phyloP scores from a whole-genome alignment of 2,113 vertebrate species.

The Chroicocephalus ridibundus region DNA sequence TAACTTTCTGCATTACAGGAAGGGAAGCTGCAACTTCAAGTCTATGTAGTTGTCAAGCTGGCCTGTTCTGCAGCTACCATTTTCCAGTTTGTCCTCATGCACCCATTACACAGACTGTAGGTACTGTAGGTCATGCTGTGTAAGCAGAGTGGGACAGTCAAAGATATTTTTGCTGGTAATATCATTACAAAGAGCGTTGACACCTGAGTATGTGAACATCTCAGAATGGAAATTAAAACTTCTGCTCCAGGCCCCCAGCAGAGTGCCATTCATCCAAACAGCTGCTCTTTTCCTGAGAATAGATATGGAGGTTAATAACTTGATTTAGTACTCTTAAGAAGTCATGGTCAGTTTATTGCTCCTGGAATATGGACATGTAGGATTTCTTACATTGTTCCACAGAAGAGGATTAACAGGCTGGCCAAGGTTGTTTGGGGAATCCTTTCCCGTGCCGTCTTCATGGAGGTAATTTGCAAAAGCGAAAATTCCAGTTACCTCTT shows the following conservation, averaged over 20 bases:
- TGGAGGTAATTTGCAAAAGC: not conserved
- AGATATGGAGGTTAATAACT: not conserved
- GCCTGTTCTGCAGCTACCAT: not conserved
- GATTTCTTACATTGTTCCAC: not conserved
- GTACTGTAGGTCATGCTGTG: not conserved
- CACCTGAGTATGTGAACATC: not conserved
- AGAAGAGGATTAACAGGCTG: not conserved
- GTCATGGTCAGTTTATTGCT: not conserved
- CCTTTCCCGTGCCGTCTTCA: not conserved
- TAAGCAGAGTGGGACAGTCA: not conserved
- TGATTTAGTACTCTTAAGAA: not conserved
- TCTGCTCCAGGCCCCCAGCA: not conserved
- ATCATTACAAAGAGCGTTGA: accelerated
- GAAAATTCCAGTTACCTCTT: not conserved
- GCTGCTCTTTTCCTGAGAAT: not conserved
- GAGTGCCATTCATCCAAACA: not conserved
- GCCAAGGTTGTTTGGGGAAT: not conserved
- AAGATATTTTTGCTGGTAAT: not conserved
- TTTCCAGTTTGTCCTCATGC: not conserved
- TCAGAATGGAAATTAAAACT: not conserved
- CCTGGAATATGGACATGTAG: not conserved
- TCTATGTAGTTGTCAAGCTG: accelerated
- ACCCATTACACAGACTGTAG: not conserved
- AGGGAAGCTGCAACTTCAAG: not conserved
- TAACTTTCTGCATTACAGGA: not conserved